Base-by-base conservation (phyloP, 2,888 invertebrate genomes). In the Ephialtes manifestator region DNA sequence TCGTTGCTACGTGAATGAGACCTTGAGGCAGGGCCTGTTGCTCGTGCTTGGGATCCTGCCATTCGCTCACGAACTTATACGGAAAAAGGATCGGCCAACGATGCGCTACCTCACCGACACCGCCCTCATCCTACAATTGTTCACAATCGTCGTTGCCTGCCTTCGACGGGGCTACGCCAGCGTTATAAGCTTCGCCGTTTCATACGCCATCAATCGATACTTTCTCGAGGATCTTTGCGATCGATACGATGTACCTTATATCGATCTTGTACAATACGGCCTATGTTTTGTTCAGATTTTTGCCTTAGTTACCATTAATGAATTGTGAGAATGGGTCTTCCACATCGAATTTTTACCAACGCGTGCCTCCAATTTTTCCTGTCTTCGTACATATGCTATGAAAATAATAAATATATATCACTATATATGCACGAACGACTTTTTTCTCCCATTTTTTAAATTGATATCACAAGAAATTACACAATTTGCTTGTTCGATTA, bases 181-280 rank as follows among this genome's bases (percentile, higher is more conserved):
- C 7, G 89, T 92, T 15, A 82, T 93, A 39, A 93, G 93, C 74
- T 87, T 94, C n/a, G 91, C 91, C 0, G 88, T 88, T 51, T 93
- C 94, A 4, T 93, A 92, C 51, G 85, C 88, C 18, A 88, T 94
- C 4, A 89, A 92, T 67, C 90, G 92, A 60, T 93, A 92, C 79
- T 89, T 92, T 67, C 90, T 92, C 28, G 93, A 93, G 84, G 92
- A 92, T 71, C 92, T 94, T 75, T 93, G 93, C 87, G 93, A 94
- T 87, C 90, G 89, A 60, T 93, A 91, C 67, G 93, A 92, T 72
- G 92, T 94, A 43, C 93, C 94, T 20, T 92, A 93, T 72, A 89
- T 89, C 55, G 94, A 93, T 83, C 80, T 94, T 3, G 90, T 91
- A 0, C 94, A 94, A 63, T 94, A 94, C 86, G 92, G 92, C 70